Base-by-base conservation (phyloP, 35 echinoderm and acorn worm species). In the Ophiothrix spiculata region DNA sequence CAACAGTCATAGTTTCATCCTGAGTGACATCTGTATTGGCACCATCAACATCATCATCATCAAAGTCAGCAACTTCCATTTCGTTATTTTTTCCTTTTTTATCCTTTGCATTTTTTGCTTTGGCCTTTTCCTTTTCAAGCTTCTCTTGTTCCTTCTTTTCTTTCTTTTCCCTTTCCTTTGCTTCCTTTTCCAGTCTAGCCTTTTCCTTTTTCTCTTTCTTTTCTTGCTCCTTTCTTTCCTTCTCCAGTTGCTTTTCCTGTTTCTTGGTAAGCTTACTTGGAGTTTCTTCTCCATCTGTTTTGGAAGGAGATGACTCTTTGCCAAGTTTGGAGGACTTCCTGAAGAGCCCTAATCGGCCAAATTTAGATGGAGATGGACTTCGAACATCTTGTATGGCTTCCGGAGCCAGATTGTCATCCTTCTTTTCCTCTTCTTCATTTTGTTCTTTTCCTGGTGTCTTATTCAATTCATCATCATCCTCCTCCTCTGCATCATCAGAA, bases 261-360 rank as follows among this genome's bases (percentile, higher is more conserved):
- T 90, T 83, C 25, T 87, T 77, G 1, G 31, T 76, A 16, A 86
- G 82, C 69, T 81, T 79, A 4, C 29, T 79, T 32, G 6, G 77
- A 33, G 38, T 32, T 54, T 41, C 41, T 36, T 89, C 87, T 0
- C 33, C 40, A 0, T 23, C 81, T 36, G 21, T 56, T 25, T 56
- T 45, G 25, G 54, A 35, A 3, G 77, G 1, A 14, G 81, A 31
- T 33, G 41, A 75, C 17, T 86, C 86, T 32, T 90, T 84, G 75
- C 74, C 37, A 33, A 77, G 86, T 39, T 83, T 88, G 49, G 91
- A 92, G 36, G 90, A 92, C 32, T 76, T 87, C 13, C 91, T 60
- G 37, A 92, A 92, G 60, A 92, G 40, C 32, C 85, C 80, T 4
- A 92, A 36, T 4, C 91, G 86, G 16, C 80, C 36, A 21, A 92